Evolutionary conservation across 2,797 vertebrate genomes (phyloP).

Genomic region (Enteromius thamalakanensis): DNA sequence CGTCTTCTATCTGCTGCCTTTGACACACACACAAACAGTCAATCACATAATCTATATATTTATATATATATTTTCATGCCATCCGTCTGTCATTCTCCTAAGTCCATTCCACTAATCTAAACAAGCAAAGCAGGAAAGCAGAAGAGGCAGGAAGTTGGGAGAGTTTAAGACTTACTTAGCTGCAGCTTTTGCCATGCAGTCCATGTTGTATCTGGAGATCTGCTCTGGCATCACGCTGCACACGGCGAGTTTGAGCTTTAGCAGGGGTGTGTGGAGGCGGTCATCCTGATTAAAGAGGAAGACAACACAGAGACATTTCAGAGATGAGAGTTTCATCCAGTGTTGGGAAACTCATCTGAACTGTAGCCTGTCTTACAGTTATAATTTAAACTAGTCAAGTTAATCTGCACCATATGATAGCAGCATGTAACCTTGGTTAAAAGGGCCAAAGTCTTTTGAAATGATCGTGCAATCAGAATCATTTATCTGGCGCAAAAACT

Average conservation of each 20-base stretch:
- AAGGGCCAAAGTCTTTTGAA: not conserved
- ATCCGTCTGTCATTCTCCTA: not conserved
- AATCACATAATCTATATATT: conserved; percentile 8
- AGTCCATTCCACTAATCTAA: not conserved
- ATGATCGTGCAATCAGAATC: not conserved
- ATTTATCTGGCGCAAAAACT: not conserved
- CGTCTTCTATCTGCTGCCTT: conserved; percentile 84
- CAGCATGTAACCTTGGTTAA: not conserved
- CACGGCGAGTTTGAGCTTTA: conserved; percentile 93
- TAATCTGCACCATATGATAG: not conserved
- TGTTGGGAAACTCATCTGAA: not conserved
- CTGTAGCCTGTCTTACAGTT: not conserved
- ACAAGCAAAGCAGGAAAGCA: not conserved
- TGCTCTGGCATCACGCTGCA: conserved; percentile 96
- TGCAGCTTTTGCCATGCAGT: conserved; percentile 87
- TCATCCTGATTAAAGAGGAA: conserved; percentile 81
- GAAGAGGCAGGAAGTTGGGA: conserved; percentile 57
- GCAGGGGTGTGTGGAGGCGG: conserved; percentile 87
- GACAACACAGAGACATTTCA: not conserved
- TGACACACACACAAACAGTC: conserved; percentile 36
- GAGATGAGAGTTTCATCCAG: not conserved
- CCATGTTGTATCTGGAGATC: conserved; percentile 90
- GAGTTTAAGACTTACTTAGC: conserved; percentile 81
- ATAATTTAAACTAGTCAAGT: not conserved
- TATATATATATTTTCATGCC: too few species aligned